Evolutionary conservation across 2,113 vertebrate genomes (phyloP).

Genomic region (Ophiodon elongatus): DNA sequence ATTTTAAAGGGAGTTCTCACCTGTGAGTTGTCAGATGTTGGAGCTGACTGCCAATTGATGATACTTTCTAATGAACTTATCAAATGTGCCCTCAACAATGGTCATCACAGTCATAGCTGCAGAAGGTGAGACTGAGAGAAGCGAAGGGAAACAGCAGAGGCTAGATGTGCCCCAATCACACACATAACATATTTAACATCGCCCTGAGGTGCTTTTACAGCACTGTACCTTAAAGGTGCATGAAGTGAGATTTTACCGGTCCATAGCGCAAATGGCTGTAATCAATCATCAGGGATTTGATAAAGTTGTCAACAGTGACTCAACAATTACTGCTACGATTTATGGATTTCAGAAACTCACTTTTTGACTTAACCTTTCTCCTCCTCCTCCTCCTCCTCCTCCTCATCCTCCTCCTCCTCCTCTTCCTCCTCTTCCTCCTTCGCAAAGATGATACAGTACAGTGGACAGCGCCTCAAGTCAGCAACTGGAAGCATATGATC

Average conservation of each 20-base stretch:
- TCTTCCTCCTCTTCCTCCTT: neutral
- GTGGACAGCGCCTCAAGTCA: neutral
- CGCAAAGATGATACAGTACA: neutral
- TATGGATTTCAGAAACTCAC: constrained; percentile 35
- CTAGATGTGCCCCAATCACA: constrained; percentile 38
- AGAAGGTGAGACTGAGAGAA: constrained; percentile 28
- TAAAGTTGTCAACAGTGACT: constrained; percentile 47
- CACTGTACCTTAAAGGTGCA: constrained; percentile 54
- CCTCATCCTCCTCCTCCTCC: neutral
- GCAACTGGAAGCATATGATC: neutral
- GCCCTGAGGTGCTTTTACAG: constrained; percentile 62
- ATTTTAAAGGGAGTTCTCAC: constrained; percentile 68
- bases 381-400: neutral
- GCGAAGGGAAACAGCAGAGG: constrained; percentile 1
- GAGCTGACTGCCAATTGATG: constrained; percentile 62
- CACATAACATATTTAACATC: constrained; percentile 59
- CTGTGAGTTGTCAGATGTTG: constrained; percentile 62
- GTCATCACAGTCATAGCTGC: constrained; percentile 37
- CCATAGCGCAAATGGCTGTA: constrained; percentile 40
- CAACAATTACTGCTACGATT: constrained; percentile 29
- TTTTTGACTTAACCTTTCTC: constrained; percentile 13
- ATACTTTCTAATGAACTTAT: constrained; percentile 67
- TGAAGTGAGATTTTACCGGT: constrained; percentile 61
- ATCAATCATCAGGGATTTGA: constrained; percentile 61
- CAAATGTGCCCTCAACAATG: constrained; percentile 57